Conservation (phyloP, 2,888 invertebrate species). For the Drosophila helvetica region DNA sequence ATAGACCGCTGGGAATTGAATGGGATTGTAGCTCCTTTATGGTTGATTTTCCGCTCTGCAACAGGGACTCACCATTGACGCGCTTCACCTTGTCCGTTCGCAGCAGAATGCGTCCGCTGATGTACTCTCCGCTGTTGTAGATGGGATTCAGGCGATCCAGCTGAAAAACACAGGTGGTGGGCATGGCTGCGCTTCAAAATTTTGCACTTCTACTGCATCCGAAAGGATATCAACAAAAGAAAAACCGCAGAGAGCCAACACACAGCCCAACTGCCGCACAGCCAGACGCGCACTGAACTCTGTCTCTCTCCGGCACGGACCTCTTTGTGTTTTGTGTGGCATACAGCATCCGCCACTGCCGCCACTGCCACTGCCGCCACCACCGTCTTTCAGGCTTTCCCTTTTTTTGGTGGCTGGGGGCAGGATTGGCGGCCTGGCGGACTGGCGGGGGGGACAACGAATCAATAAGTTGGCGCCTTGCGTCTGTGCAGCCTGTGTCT, state of each 20-base stretch:
- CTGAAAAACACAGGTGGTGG: constrained; percentile 81
- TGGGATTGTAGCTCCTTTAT: background rate
- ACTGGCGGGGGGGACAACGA: constrained; percentile 41
- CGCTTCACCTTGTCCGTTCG: constrained; percentile 80
- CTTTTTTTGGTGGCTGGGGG: constrained; percentile 30
- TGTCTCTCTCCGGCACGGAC: constrained; percentile 13
- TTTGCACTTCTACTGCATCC: constrained; percentile 43
- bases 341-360: background rate
- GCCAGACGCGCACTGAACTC: constrained; percentile 75
- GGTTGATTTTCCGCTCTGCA: background rate
- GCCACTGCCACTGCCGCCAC: constrained; percentile 5
- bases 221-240: constrained; percentile 20
- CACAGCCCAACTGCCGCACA: constrained; percentile 67
- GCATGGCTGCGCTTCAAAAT: constrained; percentile 59
- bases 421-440: background rate
- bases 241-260: background rate
- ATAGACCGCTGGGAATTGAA: constrained; percentile 69
- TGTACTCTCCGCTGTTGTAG: constrained; percentile 79
- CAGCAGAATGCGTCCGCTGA: constrained; percentile 77
- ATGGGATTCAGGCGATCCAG: constrained; percentile 79
- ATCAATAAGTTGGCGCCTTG: constrained; percentile 78
- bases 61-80: constrained; percentile 71
- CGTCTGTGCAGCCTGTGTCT: constrained; percentile 74
- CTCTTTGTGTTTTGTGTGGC: constrained; percentile 25
- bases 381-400: constrained; percentile 34